Evolutionary conservation across 2,113 vertebrate genomes (phyloP).

Genomic region (Phalacrocorax aristotelis): DNA sequence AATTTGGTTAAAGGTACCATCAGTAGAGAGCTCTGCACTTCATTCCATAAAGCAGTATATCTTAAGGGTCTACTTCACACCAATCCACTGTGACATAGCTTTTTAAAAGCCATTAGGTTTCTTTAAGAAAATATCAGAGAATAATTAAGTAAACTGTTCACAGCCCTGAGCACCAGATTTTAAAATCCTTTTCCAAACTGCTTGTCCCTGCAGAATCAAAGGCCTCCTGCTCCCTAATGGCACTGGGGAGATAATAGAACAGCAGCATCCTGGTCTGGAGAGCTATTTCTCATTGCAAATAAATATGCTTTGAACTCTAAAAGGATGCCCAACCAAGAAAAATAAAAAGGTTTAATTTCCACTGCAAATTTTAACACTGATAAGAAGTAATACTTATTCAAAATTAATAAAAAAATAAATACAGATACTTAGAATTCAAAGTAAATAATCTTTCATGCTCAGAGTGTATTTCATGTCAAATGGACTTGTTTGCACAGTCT

Average conservation of each 20-base stretch:
- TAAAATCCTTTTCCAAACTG: slow-evolving; percentile 36
- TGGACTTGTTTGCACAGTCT: slow-evolving; percentile 46
- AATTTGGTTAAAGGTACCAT: background rate
- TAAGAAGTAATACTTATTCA: slow-evolving; percentile 32
- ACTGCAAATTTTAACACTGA: slow-evolving; percentile 34
- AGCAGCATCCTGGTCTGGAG: background rate
- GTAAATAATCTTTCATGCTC: slow-evolving; percentile 27
- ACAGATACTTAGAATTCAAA: slow-evolving; percentile 26
- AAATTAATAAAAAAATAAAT: background rate
- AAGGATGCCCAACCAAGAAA: background rate
- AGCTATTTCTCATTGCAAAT: background rate
- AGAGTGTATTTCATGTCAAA: slow-evolving; percentile 36
- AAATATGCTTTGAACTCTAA: slow-evolving; percentile 42
- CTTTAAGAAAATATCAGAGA: background rate
- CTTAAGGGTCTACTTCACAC: background rate
- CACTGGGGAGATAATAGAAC: background rate
- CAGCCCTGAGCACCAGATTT: background rate
- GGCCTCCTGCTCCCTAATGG: slow-evolving; percentile 20
- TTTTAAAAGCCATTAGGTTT: background rate
- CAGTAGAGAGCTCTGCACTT: background rate
- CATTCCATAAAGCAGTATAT: background rate
- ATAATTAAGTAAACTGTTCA: slow-evolving; percentile 44
- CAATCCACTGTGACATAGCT: background rate
- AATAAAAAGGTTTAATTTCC: background rate
- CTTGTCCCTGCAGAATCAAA: slow-evolving; percentile 5